Evolutionary conservation across 92 coral and sea anemone genomes (phyloP), one percentile per base, ranked within the genome.

Genomic region (Pocillopora grandis): DNA sequence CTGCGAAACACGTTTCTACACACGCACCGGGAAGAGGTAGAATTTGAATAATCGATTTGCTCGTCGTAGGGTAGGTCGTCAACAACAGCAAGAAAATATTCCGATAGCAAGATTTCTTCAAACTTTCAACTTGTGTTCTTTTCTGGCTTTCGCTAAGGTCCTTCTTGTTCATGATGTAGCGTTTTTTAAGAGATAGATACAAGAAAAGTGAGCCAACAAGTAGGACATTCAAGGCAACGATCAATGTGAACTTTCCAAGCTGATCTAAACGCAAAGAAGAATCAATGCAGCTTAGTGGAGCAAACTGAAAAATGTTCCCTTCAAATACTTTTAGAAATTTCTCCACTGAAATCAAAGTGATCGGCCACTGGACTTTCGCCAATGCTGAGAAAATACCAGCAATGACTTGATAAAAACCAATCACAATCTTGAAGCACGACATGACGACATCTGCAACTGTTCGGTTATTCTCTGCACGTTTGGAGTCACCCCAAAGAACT

Each of bases 401-500:
- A 75, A 67, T 12, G 60, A 85, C 88, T 76, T 85, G 88, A 55
- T 85, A 85, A 48, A 85, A 85, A 17, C 88, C 88, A 20, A 78
- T 82, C 16, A 85, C 84, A 77, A 85, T 85, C 84, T 85, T 85
- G 36, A 85, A 85, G 48, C 88, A 78, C 35, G 88, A 85, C 59
- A 85, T 77, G 72, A 85, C 78, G 49, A 85, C 85, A 27, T 85
- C 88, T 58, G 88, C 88, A 18, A 77, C 10, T 10, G 88, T 77
- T 52, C 88, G 88, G 31, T 72, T 81, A 19, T 85, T 67, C 71
- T 77, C 88, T 9, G 88, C 75, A 10, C 75, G 64, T 49, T 78
- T 78, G 27, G 83, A 65, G 65, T 85, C 88, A 17, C 88, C 88
- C 78, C 84, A 66, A 21, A 85, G 49, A 13, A 85, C 84, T 10